Evolutionary conservation across 2,888 invertebrate species (phyloP).

Genomic region (Patella ulyssiponensis): DNA sequence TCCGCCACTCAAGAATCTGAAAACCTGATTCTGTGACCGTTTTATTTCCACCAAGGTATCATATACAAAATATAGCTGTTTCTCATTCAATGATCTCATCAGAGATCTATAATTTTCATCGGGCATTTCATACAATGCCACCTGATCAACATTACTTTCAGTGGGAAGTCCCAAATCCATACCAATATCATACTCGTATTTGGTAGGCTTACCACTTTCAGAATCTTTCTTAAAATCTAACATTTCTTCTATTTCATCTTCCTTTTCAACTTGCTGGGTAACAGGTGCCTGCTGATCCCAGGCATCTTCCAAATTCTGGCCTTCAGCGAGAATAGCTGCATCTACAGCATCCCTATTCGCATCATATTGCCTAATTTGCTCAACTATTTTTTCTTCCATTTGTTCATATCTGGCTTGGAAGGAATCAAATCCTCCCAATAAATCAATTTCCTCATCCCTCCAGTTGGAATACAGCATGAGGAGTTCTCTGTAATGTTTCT

Average conservation of each 20-base stretch:
- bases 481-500: slow-evolving; percentile 55
- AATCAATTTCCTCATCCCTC: slow-evolving; percentile 51
- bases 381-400: slow-evolving; percentile 20
- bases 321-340: slow-evolving; percentile 25
- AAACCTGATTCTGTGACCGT: slow-evolving; percentile 29
- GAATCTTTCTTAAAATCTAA: neutral
- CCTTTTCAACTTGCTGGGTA: neutral
- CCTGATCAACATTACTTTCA: slow-evolving; percentile 21
- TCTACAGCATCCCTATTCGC: slow-evolving; percentile 31
- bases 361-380: slow-evolving; percentile 29
- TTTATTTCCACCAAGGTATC: slow-evolving; percentile 35
- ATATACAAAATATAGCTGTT: slow-evolving; percentile 41
- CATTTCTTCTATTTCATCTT: neutral
- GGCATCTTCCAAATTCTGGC: slow-evolving; percentile 33
- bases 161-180: slow-evolving; percentile 34
- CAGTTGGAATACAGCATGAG: slow-evolving; percentile 50
- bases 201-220: slow-evolving; percentile 21
- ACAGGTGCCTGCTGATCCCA: slow-evolving; percentile 32
- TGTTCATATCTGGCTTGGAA: neutral
- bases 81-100: slow-evolving; percentile 34
- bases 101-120: slow-evolving; percentile 37
- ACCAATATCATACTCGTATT: slow-evolving; percentile 39
- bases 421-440: slow-evolving; percentile 8
- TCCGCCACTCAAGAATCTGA: too few relatives aligned
- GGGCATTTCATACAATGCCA: slow-evolving; percentile 27